Evolutionary conservation across 2,888 invertebrate species (phyloP).

Genomic region (Deilephila elpenor): DNA sequence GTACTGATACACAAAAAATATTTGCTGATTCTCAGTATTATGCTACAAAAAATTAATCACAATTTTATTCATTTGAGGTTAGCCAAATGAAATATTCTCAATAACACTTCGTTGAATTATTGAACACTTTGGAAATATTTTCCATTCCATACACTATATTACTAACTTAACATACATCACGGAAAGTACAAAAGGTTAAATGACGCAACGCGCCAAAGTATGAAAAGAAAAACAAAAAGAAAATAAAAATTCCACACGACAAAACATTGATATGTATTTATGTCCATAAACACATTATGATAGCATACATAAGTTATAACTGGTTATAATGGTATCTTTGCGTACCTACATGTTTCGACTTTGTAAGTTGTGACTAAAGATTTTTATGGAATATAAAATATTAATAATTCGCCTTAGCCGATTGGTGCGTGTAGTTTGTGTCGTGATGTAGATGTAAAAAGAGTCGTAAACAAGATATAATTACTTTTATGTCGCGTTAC

Average conservation of each 20-base stretch:
- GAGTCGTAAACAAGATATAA: conserved; percentile 4
- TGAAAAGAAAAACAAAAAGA: conserved; percentile 10
- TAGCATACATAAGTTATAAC: conserved; percentile 58
- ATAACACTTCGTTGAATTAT: neutral
- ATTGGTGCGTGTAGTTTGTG: neutral
- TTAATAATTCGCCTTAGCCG: neutral
- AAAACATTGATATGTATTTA: conserved; percentile 57
- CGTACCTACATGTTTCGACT: conserved; percentile 40
- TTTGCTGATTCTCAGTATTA: no score
- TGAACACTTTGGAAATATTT: neutral
- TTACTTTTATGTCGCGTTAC: neutral
- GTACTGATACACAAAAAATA: no score
- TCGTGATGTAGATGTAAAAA: conserved; percentile 7
- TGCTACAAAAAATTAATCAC: no score
- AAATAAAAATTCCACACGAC: conserved; percentile 48
- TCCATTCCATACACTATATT: neutral
- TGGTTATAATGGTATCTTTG: conserved; percentile 56
- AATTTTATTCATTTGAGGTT: no score
- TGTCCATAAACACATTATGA: conserved; percentile 60
- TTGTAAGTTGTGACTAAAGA: conserved; percentile 28
- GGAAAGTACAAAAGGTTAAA: conserved; percentile 8
- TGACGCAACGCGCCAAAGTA: conserved; percentile 3
- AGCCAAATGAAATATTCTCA: neutral
- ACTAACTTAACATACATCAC: neutral
- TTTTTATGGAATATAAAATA: conserved; percentile 40